phyloP scores from a whole-genome alignment of 2,888 invertebrate species.

The Agrochola lota region DNA sequence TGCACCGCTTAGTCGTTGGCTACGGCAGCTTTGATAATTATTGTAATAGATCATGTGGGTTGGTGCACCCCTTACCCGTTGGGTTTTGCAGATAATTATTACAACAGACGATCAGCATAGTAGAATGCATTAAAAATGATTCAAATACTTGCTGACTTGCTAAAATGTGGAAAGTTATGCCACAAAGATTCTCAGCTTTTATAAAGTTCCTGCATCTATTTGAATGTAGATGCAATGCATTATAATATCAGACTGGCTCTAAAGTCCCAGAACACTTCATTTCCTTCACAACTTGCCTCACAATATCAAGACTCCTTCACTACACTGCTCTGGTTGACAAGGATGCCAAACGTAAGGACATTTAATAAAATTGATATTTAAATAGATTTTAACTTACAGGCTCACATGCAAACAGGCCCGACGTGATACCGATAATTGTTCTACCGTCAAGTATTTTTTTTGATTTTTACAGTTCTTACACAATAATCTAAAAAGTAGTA shows the following conservation, averaged over 20 bases:
- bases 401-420: no score
- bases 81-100: neutral
- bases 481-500: neutral
- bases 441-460: no score
- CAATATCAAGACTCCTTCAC: neutral
- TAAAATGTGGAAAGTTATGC: neutral
- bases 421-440: no score
- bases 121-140: neutral
- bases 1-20: no score
- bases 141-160: neutral
- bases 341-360: conserved; percentile 2
- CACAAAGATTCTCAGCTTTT: neutral
- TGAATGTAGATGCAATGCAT: conserved; percentile 15
- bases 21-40: no score
- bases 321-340: neutral
- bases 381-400: neutral
- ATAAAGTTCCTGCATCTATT: conserved; percentile 24
- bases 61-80: no score
- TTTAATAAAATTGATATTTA: neutral
- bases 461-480: no score
- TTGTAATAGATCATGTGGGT: no score
- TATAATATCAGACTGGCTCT: neutral
- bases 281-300: conserved; percentile 31
- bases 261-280: conserved; percentile 25
- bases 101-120: neutral